A percentile compares a stretch with the other conserved stretches of the same genome.
phyloP scores from a whole-genome alignment of 2,113 vertebrate genomes.

The Corythornis vintsioides region DNA sequence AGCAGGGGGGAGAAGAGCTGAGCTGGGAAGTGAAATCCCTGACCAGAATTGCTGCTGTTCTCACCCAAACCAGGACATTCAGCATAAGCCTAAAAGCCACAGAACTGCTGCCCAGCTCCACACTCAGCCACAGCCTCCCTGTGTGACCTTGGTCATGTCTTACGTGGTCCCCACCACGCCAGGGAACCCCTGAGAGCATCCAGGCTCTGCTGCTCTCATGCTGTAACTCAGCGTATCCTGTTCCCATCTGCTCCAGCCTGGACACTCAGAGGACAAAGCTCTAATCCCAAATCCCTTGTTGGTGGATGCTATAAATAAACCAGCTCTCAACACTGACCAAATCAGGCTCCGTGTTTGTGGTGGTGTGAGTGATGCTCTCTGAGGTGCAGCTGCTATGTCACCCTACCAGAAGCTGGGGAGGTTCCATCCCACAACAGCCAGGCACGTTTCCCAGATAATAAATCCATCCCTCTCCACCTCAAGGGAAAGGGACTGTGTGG shows the following conservation, averaged over 20 bases:
- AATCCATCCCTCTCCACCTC: neutral
- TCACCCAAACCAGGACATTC: too few species aligned
- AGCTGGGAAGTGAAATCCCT: too few species aligned
- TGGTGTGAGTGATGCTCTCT: neutral
- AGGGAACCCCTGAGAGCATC: accelerated
- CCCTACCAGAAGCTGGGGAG: neutral
- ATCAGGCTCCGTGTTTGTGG: neutral
- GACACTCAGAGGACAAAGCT: neutral
- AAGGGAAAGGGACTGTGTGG: neutral
- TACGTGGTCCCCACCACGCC: accelerated
- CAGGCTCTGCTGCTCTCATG: neutral
- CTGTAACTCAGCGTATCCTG: neutral
- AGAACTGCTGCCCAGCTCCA: accelerated
- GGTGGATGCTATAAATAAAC: neutral
- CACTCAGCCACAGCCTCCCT: neutral
- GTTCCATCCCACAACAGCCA: neutral
- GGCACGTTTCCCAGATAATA: neutral
- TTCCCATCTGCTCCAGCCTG: neutral
- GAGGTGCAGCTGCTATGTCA: neutral
- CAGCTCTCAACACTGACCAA: neutral
- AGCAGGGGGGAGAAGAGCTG: too few species aligned
- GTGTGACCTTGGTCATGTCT: neutral
- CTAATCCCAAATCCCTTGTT: conserved; percentile 42
- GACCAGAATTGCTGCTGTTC: too few species aligned
- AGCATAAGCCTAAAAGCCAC: accelerated